Evolutionary conservation across 37 sponge, comb jelly and placozoan species (phyloP), one percentile per base, ranked within the genome.

Genomic region (Aplysina aerophoba): DNA sequence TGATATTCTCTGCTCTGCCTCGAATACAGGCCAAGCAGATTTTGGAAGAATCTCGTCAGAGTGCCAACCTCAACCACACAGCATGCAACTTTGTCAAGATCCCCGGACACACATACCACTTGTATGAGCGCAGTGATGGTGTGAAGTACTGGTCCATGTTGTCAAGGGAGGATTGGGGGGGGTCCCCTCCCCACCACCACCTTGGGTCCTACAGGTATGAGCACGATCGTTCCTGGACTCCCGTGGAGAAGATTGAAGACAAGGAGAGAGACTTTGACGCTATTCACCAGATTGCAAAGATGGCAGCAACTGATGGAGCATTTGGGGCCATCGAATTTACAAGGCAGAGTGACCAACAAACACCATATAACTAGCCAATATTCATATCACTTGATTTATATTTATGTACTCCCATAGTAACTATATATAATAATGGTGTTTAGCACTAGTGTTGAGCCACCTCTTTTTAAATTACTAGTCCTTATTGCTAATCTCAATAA

Each of bases 11-110:
- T n/a, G n/a, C n/a, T n/a, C n/a, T n/a, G n/a, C n/a, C n/a, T 44
- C 50, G 8, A 44, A 44, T 44, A n/a, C 63, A 94, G 96, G 93
- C 96, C 27, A 86, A 35, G 20, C 25, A 81, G 17, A 90, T 95
- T 27, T 72, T 95, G 40, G 84, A 80, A 40, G 83, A 72, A 22
- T 91, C 93, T 0, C 73, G 73, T 35, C 39, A 81, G 57, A 93
- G 93, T 84, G 78, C 81, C 12, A 69, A 88, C 65, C 85, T 95
- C 15, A 94, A 93, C 62, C 91, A 96, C 74, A 90, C 90, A 31
- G 84, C 89, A n/a, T 96, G 95, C 57, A 96, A 96, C 89, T 96
- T 96, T 85, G 75, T 55, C 54, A 94, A 94, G 33, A 78, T 90
- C 53, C 94, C 97, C 0, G 97, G 97, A 19, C 68, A 91, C 13